These are phyloP conservation scores for Elephantulus edwardii DNA, from an alignment of 2,113 vertebrate genomes.

Conservation along the genomic window DNA sequence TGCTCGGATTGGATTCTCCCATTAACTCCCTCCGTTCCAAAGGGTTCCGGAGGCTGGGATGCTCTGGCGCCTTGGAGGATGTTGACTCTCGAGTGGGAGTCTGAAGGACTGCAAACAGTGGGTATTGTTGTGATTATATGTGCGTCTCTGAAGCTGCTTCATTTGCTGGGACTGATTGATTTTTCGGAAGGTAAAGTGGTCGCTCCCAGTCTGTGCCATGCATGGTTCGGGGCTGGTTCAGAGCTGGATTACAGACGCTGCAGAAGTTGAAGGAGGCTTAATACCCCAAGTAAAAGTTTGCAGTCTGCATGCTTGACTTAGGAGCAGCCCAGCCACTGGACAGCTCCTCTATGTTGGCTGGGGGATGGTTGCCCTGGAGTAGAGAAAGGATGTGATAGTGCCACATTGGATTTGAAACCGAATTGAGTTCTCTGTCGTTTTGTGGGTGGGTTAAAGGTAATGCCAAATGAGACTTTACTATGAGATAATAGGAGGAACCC, in stretches of 20 bases:
- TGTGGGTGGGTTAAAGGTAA: slow-evolving; percentile 26
- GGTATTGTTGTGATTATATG: slow-evolving; percentile 98
- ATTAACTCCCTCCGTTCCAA: slow-evolving; percentile 78
- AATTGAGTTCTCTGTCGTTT: slow-evolving; percentile 6
- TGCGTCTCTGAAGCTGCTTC: slow-evolving; percentile 97
- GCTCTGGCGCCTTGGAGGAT: slow-evolving; percentile 86
- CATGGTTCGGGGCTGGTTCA: slow-evolving; percentile 71
- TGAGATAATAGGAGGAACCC: neutral
- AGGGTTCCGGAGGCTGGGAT: slow-evolving; percentile 83
- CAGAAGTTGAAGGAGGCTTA: slow-evolving; percentile 62
- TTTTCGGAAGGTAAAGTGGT: slow-evolving; percentile 98
- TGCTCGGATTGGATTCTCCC: slow-evolving; percentile 79
- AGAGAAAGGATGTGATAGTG: neutral
- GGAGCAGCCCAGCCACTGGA: neutral
- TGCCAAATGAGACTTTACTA: neutral
- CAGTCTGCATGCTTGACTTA: slow-evolving; percentile 64
- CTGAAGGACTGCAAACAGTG: slow-evolving; percentile 98
- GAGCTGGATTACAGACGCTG: slow-evolving; percentile 42
- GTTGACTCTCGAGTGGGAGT: slow-evolving; percentile 96
- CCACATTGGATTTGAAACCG: neutral
- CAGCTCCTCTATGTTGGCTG: slow-evolving; percentile 40
- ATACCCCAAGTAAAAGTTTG: slow-evolving; percentile 66
- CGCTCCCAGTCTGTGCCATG: slow-evolving; percentile 77
- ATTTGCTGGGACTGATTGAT: slow-evolving; percentile 98
- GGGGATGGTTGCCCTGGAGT: slow-evolving; percentile 1